These are phyloP conservation scores for Ibycter americanus DNA, from an alignment of 2,797 vertebrate species.

Conservation along the genomic window DNA sequence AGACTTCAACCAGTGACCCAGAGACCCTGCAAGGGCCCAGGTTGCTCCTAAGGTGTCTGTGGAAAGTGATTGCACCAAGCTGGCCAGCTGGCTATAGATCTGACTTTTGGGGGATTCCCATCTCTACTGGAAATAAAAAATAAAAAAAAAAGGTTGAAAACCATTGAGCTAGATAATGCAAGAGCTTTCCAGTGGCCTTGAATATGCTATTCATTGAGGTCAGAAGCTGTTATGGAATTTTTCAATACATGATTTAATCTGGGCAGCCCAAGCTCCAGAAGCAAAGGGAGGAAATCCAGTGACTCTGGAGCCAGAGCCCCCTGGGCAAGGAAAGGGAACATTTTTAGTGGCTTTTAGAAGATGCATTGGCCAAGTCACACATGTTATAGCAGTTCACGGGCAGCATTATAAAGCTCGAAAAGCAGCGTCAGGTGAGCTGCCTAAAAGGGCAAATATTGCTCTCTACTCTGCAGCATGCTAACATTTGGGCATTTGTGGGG, in stretches of 20 bases:
- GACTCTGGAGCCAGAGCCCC: background rate
- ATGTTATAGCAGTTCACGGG: background rate
- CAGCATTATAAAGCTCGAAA: background rate
- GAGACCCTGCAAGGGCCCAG: background rate
- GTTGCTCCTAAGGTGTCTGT: background rate
- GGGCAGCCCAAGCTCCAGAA: slow-evolving; percentile 34
- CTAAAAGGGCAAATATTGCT: background rate
- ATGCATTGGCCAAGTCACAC: background rate
- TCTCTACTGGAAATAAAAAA: background rate
- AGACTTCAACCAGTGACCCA: background rate
- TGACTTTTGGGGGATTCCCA: background rate
- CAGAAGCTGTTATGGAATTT: slow-evolving; percentile 39
- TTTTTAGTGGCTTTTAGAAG: background rate
- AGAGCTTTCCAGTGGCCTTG: slow-evolving; percentile 43
- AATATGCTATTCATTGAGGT: slow-evolving; percentile 53
- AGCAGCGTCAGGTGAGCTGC: slow-evolving; percentile 13
- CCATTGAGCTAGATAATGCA: background rate
- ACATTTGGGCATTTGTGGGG: background rate
- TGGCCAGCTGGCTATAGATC: background rate
- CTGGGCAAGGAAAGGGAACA: slow-evolving; percentile 5
- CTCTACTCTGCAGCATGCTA: background rate
- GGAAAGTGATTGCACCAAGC: background rate
- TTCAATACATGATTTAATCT: slow-evolving; percentile 38
- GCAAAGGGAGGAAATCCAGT: slow-evolving; percentile 11
- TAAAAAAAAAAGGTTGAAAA: background rate